Base-by-base conservation (phyloP, 2,113 vertebrate species). In the Tenebrosternarchus preto region DNA sequence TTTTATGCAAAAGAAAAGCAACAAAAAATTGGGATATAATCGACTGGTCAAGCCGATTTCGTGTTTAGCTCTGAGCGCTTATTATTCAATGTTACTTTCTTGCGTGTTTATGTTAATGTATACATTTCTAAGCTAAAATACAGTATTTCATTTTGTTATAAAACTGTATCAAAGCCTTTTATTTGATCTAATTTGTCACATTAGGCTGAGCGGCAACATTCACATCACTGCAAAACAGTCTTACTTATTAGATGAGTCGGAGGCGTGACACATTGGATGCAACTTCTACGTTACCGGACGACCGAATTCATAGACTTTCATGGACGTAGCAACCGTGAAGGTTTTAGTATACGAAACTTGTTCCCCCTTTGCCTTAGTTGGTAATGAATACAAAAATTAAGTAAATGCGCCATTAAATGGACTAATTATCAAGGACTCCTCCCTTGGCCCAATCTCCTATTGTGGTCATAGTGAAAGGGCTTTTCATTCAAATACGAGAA, bases 111-210 rank as follows among this genome's bases (percentile, higher is more conserved):
- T 95, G 94, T 95, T 94, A 95, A 96, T 96, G 95, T 95, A 94
- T 93, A 95, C 95, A 94, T 95, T 95, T 96, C 93, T 95, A 95
- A 90, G 79, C 55, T 95, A 95, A 96, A 97, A 98, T 96, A 96
- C 95, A 96, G 93, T 95, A 95, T 96, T 96, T 92, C 91, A 90
- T 96, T 98, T 95, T 95, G 92, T 93, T 95, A 94, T 92, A 94
- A 91, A 93, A 81, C 90, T 94, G 91, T 82, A 91, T 89, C 84
- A 85, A n/a, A 89, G 90, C 90, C 85, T 85, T 87, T 91, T 69
- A 81, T 89, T 88, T 71, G 50, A 33, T 39, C 61, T 50, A 69
- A 33, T 31, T 71, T 60, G 66, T 60, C 46, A 20, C 17, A n/a
- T 11, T 64, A 56, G 53, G 31, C 31, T 53, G n/a, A 31, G 20